These are phyloP conservation scores for Diplolepis rosae DNA, from an alignment of 2,888 invertebrate genomes.

Conservation along the genomic window DNA sequence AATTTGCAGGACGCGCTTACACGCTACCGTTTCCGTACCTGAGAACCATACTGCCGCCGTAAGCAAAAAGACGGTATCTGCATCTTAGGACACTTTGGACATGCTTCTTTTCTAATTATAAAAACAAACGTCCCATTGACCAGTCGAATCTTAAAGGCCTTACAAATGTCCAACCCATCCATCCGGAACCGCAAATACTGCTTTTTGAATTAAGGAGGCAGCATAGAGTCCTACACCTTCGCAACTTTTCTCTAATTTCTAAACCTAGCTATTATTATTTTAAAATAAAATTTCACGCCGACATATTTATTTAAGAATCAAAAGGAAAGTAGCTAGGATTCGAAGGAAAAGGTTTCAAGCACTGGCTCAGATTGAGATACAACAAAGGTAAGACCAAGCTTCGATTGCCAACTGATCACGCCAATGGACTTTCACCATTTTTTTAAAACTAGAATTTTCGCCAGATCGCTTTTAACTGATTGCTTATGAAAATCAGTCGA, in stretches of 20 bases:
- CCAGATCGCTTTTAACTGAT: not conserved
- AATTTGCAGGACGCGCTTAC: constrained; percentile 56
- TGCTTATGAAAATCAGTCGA: not conserved
- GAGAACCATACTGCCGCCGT: constrained; percentile 58
- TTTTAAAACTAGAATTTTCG: not conserved
- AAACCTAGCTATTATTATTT: not conserved
- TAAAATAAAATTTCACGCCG: not conserved
- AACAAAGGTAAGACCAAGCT: constrained; percentile 20
- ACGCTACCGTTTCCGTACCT: constrained; percentile 55
- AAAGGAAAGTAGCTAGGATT: constrained; percentile 1
- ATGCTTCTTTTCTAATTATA: constrained; percentile 44
- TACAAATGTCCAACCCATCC: constrained; percentile 51
- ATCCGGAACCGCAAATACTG: constrained; percentile 57
- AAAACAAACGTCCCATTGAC: constrained; percentile 48
- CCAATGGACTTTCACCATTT: not conserved
- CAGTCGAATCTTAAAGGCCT: constrained; percentile 45
- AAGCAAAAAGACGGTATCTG: constrained; percentile 59
- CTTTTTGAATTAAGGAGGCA: constrained; percentile 58
- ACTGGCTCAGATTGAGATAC: constrained; percentile 1
- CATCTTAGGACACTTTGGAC: constrained; percentile 54
- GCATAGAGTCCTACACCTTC: constrained; percentile 53
- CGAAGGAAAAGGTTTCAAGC: not conserved
- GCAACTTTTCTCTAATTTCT: constrained; percentile 40
- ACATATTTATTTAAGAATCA: not conserved
- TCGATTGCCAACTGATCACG: constrained; percentile 10